Conservation (phyloP, 1,140 invertebrate species). For the Magallana gigas region DNA sequence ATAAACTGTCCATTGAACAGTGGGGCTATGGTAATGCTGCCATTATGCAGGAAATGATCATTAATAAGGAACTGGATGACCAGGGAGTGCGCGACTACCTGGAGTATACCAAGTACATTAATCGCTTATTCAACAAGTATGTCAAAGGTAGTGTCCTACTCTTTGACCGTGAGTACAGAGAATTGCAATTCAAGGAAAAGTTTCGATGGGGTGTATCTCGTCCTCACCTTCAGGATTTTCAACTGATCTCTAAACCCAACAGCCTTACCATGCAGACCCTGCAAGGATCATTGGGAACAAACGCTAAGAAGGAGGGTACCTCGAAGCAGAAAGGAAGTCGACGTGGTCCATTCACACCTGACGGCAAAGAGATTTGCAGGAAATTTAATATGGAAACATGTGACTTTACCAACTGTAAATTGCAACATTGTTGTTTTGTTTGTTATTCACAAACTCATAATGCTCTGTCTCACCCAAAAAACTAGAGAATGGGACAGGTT, state of each 20-base stretch:
- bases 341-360: slow-evolving; percentile 11
- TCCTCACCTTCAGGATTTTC: not conserved
- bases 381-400: too few species aligned
- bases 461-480: too few species aligned
- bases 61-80: not conserved
- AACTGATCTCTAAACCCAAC: not conserved
- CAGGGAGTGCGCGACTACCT: not conserved
- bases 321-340: not conserved
- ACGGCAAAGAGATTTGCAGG: slow-evolving; percentile 12
- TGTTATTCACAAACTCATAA: too few species aligned
- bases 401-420: too few species aligned
- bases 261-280: not conserved
- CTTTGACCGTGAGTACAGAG: not conserved
- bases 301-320: not conserved
- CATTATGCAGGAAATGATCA: not conserved
- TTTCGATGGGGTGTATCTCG: slow-evolving; percentile 10
- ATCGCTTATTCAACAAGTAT: not conserved
- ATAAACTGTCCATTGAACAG: too few species aligned
- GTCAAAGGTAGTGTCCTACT: not conserved
- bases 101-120: not conserved
- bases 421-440: too few species aligned
- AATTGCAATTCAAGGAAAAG: not conserved
- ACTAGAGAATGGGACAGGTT: not conserved
- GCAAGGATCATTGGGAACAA: not conserved
- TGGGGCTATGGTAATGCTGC: not conserved